These are phyloP conservation scores for Erythrocercus mccallii DNA, from an alignment of 2,113 vertebrate species.

Conservation along the genomic window DNA sequence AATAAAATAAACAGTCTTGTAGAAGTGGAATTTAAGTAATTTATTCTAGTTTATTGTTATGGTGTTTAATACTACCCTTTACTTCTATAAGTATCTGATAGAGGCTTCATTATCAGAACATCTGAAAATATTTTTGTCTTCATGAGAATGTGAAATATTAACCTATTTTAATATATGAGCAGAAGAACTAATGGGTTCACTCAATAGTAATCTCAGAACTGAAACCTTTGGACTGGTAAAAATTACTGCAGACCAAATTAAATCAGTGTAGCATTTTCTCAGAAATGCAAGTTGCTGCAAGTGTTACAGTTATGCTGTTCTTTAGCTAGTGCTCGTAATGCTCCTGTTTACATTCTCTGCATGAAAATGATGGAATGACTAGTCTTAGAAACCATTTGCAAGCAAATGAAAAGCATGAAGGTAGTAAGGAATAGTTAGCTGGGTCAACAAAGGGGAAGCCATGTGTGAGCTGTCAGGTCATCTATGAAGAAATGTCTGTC, in stretches of 20 bases:
- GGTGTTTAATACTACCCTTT: neutral
- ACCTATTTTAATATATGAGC: neutral
- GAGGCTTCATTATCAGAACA: neutral
- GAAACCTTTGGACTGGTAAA: neutral
- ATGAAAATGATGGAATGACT: neutral
- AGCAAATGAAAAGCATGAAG: neutral
- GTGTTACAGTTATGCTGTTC: neutral
- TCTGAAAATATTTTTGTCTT: neutral
- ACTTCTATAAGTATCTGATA: neutral
- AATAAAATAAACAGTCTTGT: neutral
- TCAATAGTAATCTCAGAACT: neutral
- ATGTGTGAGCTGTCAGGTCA: neutral
- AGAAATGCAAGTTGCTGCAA: neutral
- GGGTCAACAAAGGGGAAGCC: neutral
- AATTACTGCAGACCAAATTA: neutral
- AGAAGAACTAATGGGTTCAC: neutral
- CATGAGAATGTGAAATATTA: neutral
- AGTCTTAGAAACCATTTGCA: neutral
- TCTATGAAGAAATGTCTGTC: neutral
- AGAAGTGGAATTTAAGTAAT: neutral
- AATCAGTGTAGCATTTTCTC: neutral
- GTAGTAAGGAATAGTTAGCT: fast-evolving
- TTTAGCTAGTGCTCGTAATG: neutral
- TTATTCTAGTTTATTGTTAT: neutral
- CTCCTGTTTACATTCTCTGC: neutral